Base-by-base conservation (phyloP, 2,113 vertebrate genomes). In the Thomomys bottae region DNA sequence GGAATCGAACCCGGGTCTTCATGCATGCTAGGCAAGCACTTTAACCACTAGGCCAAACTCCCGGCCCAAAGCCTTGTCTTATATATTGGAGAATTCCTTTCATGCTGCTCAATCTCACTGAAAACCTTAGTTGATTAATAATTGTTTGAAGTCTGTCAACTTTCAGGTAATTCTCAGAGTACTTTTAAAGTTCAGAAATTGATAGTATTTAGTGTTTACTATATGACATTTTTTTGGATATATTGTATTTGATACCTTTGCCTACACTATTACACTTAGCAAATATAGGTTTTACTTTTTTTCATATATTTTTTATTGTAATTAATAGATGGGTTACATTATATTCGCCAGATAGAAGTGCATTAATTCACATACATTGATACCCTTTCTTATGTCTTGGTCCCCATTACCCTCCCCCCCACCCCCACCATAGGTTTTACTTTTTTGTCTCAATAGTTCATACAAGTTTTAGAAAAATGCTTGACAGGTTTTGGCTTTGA, bases 221-320 rank as follows among this genome's bases (percentile, higher is more conserved):
- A 54, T 54, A 18, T 54, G 49, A 15, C 18, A 54, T 54, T 54
- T 54, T 12, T 54, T 54, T 17, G 14, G 49, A 54, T 54, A 54
- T 54, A 54, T 54, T 12, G 4, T 70, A 23, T 66, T 63, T 38
- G 54, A 28, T 71, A 26, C 26, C 6, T 81, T 92, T 92, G 17
- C 17, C 34, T 84, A n/a, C 54, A 81, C 36, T 42, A 49, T 66
- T 75, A 85, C 59, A 70, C 26, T 94, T 89, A 26, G 23, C 20
- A 77, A 72, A 92, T 81, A 81, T n/a, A 86, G 78, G 14, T 36
- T 66, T 89, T 66, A 71, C 89, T 87, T 75, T 82, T 70, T 38
- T 79, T n/a, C n/a, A n/a, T n/a, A n/a, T n/a, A n/a, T n/a, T n/a
- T n/a, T n/a, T n/a, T n/a, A n/a, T n/a, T n/a, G n/a, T n/a, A n/a